These are phyloP conservation scores for Candoia aspera DNA, from an alignment of 2,113 vertebrate genomes.

Conservation along the genomic window DNA sequence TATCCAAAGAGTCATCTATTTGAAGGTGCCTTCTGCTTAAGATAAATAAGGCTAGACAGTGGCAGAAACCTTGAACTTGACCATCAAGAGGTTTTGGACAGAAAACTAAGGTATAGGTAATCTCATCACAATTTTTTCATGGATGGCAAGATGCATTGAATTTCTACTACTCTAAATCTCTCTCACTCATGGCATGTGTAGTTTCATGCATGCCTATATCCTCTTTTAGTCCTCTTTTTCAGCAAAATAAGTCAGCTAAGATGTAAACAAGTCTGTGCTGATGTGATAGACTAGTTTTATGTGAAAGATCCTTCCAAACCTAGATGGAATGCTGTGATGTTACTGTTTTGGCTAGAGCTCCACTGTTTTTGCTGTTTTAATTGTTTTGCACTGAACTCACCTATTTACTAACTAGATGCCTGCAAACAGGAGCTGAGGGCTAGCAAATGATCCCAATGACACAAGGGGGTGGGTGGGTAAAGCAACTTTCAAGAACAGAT, in stretches of 20 bases:
- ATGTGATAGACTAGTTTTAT: neutral
- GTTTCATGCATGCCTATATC: neutral
- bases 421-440: neutral
- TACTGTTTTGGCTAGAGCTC: neutral
- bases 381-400: neutral
- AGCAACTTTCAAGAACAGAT: neutral
- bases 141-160: neutral
- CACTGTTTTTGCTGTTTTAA: neutral
- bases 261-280: neutral
- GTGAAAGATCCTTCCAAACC: neutral
- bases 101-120: neutral
- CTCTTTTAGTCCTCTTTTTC: neutral
- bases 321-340: neutral
- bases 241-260: neutral
- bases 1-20: neutral
- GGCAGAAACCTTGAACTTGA: neutral
- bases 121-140: neutral
- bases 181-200: neutral
- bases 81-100: neutral
- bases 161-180: neutral
- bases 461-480: neutral
- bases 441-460: neutral
- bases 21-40: neutral
- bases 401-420: neutral
- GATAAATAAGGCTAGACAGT: neutral